Evolutionary conservation across 1,140 invertebrate genomes (phyloP), one percentile per base, ranked within the genome.

Genomic region (Drosophila orena): DNA sequence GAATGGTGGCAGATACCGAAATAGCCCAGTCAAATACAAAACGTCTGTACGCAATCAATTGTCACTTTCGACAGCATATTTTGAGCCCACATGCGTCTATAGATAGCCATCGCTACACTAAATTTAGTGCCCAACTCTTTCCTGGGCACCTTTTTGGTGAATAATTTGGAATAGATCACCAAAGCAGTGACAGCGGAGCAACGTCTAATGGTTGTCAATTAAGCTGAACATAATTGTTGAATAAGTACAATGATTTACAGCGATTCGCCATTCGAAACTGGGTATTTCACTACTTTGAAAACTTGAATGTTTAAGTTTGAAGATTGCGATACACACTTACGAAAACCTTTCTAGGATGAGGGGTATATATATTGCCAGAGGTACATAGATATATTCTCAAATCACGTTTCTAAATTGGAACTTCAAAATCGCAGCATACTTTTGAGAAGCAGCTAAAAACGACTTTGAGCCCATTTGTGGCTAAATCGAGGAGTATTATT

Each of bases 61-160:
- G 81, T 86, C 81, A 86, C 75, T 68, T 88, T 88, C 74, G 81
- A 86, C 81, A 83, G 61, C 79, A 64, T 86, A 78, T 86, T 88
- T 88, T 86, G 81, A 86, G 79, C 81, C 40, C 37, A 37, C 55
- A 44, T 42, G 53, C 22, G 47, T 46, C 80, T 84, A 84, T 46
- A 84, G 52, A 79, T 83, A 83, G 75, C 37, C 14, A 20, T 38
- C 20, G 38, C 40, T 22, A n/a, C 20, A 35, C 80, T 81, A 83
- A 84, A 79, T 75, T 40, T 84, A 66, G 54, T 52, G 15, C 43
- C 15, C 27, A 71, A 70, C 68, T 71, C 68, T 71, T 57, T 57
- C 65, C 43, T 20, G 50, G 65, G 14, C 54, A 35, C 11, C 15
- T 14, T 22, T 20, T 65, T 38, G 43, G 12, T 70, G 50, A 57